These are phyloP conservation scores for Taeniopygia guttata DNA, from an alignment of 2,797 vertebrate species.

Conservation along the genomic window DNA sequence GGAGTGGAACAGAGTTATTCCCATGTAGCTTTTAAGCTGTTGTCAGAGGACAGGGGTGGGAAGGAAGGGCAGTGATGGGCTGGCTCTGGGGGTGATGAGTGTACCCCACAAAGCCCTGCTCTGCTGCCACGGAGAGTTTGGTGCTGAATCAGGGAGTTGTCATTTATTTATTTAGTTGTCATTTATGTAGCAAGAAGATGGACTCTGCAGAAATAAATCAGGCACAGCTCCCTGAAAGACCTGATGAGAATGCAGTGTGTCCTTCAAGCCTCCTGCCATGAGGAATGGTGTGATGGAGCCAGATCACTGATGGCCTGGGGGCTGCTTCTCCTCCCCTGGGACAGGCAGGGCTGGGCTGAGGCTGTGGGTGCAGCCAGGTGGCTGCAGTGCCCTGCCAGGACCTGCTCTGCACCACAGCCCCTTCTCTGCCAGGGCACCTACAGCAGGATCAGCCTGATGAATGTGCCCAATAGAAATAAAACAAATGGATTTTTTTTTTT, in stretches of 20 bases:
- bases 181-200: not conserved
- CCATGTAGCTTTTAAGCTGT: rapidly evolving
- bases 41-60: not conserved
- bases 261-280: not conserved
- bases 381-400: not conserved
- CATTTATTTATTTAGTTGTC: not conserved
- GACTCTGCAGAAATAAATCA: not conserved
- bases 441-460: constrained; percentile 52
- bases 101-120: not conserved
- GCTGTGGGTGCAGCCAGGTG: not conserved
- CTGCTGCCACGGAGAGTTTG: not conserved
- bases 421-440: not conserved
- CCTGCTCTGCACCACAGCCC: constrained; percentile 2
- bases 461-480: constrained; percentile 69
- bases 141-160: not conserved
- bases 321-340: not conserved
- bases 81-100: not conserved
- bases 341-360: not conserved
- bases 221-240: not conserved
- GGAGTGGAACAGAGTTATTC: not conserved
- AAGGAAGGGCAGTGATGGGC: not conserved
- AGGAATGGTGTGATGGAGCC: not conserved
- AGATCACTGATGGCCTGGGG: not conserved
- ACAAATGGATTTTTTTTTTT: constrained; percentile 57
- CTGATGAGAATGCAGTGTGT: not conserved